Evolutionary conservation across 2,113 vertebrate species (phyloP), one percentile per base, ranked within the genome.

Genomic region (Pithys albifrons): DNA sequence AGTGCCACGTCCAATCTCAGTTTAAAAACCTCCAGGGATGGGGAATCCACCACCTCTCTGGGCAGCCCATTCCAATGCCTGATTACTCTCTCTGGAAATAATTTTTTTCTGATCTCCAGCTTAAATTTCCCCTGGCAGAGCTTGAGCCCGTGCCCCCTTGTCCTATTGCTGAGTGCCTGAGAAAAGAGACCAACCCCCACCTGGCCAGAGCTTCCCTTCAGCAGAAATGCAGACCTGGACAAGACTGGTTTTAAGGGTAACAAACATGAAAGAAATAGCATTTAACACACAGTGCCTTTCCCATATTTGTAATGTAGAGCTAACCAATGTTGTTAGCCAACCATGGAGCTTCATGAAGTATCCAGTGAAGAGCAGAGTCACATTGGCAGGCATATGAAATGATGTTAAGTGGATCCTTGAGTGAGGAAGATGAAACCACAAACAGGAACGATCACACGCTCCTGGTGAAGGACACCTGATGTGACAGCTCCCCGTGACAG

Each of bases 371-470:
- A 70, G 22, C n/a, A 73, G 85, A 54, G 39, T 19, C 37, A 48
- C 1, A 0, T 25, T 6, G 55, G 22, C 18, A 71, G 75, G n/a
- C n/a, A n/a, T 1, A 58, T 4, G 37, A 58, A 83, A 35, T 1
- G 0, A 77, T 75, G 43, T 45, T 35, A 31, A 10, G 74, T 7
- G 14, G 19, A 37, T 64, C 74, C 48, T 4, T n/a, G 10, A 39
- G 48, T 0, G 1, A 66, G 24, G 35, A 84, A 87, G 62, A 61
- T 31, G 10, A 91, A 91, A 18, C 16, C 13, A 31, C 22, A 49
- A 29, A 45, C 41, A 27, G 0, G 0, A 91, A 51, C 0, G 0
- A 88, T 18, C 41, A 7, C 12, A 70, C 0, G 0, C 33, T 75
- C 7, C 45, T 10, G 0, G 1, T 18, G 27, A 95, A 75, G 70